Evolutionary conservation across 2,797 vertebrate genomes (phyloP).

Genomic region (Sphenopsis melanotis): DNA sequence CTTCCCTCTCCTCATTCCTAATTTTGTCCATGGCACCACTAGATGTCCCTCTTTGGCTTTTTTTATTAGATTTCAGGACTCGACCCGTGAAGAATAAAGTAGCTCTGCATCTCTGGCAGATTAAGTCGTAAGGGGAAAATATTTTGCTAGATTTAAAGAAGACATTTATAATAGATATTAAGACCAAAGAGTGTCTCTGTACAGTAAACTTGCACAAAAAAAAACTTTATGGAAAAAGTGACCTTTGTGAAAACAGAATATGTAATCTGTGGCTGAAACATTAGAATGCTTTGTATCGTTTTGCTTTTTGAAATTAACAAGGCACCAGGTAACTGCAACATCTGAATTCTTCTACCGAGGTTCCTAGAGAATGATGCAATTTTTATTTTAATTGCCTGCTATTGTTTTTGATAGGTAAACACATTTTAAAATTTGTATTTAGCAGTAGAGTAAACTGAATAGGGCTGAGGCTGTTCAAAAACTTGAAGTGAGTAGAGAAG

Average conservation of each 20-base stretch:
- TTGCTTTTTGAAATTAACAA: not conserved
- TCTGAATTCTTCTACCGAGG: not conserved
- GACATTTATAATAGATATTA: not conserved
- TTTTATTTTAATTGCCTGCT: not conserved
- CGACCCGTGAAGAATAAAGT: not conserved
- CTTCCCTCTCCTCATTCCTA: not conserved
- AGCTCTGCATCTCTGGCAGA: not conserved
- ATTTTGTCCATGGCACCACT: conserved; percentile 60
- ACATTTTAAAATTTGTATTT: not conserved
- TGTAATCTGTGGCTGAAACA: not conserved
- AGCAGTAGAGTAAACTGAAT: not conserved
- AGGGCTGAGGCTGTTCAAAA: not conserved
- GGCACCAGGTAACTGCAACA: not conserved
- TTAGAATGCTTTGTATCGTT: not conserved
- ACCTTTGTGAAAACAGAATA: not conserved
- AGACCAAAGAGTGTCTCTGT: not conserved
- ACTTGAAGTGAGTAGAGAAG: not conserved
- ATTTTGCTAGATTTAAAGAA: conserved; percentile 17
- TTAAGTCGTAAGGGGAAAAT: not conserved
- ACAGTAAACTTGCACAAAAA: not conserved
- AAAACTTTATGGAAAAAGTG: not conserved
- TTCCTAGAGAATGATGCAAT: not conserved
- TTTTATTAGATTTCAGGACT: conserved; percentile 41
- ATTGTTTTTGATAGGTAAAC: not conserved
- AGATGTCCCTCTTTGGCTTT: conserved; percentile 80